Conservation (phyloP, 2,113 vertebrate species). For the Solea senegalensis region DNA sequence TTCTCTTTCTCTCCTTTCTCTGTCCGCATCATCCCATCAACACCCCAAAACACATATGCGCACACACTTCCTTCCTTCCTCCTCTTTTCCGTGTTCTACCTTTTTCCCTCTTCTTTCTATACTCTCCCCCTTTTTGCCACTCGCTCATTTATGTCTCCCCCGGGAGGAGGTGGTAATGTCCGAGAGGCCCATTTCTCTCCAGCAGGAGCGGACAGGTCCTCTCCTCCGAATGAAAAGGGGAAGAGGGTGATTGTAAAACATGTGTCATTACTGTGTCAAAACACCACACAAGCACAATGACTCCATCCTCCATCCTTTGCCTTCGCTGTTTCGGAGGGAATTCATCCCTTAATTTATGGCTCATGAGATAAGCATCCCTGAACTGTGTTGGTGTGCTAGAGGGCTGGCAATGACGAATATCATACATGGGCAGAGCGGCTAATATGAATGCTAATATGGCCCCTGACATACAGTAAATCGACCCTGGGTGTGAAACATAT, state of each 20-base stretch:
- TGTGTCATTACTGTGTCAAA: conserved; percentile 81
- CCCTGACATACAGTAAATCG: conserved; percentile 80
- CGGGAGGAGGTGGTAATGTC: conserved; percentile 78
- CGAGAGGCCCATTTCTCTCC: conserved; percentile 78
- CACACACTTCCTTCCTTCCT: conserved; percentile 8
- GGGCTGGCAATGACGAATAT: conserved; percentile 76
- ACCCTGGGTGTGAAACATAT: conserved; percentile 77
- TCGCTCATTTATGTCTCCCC: conserved; percentile 75
- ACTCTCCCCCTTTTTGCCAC: conserved; percentile 62
- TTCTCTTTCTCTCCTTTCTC: conserved; percentile 43
- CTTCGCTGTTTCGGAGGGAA: conserved; percentile 74
- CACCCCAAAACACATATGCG: conserved; percentile 7
- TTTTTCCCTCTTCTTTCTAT: conserved; percentile 41
- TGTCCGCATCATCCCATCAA: conserved; percentile 46
- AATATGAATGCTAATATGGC: conserved; percentile 81
- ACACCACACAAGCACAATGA: conserved; percentile 78
- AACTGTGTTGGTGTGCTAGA: conserved; percentile 72
- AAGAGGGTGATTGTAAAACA: conserved; percentile 80
- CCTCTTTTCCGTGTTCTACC: conserved; percentile 38
- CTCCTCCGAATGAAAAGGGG: conserved; percentile 76
- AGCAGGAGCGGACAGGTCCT: conserved; percentile 75
- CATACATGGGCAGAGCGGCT: conserved; percentile 70
- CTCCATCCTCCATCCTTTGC: conserved; percentile 76
- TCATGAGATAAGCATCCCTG: conserved; percentile 80
- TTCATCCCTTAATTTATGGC: conserved; percentile 79